Conservation (phyloP, 2,888 invertebrate species). For the Cerastoderma edule region DNA sequence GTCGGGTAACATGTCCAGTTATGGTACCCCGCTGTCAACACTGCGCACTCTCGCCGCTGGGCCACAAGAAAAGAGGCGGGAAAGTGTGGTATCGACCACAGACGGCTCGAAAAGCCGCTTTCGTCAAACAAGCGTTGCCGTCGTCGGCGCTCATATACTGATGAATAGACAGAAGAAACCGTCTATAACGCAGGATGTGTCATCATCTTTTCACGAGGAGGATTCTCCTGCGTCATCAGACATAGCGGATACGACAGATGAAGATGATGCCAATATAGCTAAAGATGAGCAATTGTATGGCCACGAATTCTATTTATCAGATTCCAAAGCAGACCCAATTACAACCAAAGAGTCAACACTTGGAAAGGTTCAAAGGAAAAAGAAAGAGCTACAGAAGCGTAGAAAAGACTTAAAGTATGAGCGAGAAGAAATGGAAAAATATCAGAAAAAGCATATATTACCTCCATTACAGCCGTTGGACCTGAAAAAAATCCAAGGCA, state of each 20-base stretch:
- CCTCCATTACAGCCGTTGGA: slow-evolving; percentile 15
- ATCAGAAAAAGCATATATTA: not conserved
- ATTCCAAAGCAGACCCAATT: slow-evolving; percentile 4
- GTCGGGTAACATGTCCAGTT: not conserved
- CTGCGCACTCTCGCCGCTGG: not conserved
- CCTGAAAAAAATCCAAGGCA: not conserved
- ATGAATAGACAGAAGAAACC: not conserved
- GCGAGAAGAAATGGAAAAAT: not conserved
- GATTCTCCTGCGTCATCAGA: not conserved
- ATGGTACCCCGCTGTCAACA: slow-evolving; percentile 19
- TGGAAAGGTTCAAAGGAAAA: slow-evolving; percentile 37
- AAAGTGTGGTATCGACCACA: not conserved
- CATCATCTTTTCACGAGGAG: not conserved
- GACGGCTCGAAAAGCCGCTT: slow-evolving; percentile 1
- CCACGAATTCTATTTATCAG: slow-evolving; percentile 51
- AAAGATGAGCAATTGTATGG: slow-evolving; percentile 41
- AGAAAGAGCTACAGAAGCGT: slow-evolving; percentile 35
- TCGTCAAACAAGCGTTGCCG: not conserved
- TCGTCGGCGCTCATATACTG: not conserved
- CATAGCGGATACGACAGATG: not conserved
- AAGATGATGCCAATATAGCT: not conserved
- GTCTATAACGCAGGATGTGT: not conserved
- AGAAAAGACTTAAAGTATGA: not conserved
- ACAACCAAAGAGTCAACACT: not conserved
- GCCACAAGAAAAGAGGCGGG: slow-evolving; percentile 11